Base-by-base conservation (phyloP, 2,113 vertebrate species). In the Saiga tatarica region DNA sequence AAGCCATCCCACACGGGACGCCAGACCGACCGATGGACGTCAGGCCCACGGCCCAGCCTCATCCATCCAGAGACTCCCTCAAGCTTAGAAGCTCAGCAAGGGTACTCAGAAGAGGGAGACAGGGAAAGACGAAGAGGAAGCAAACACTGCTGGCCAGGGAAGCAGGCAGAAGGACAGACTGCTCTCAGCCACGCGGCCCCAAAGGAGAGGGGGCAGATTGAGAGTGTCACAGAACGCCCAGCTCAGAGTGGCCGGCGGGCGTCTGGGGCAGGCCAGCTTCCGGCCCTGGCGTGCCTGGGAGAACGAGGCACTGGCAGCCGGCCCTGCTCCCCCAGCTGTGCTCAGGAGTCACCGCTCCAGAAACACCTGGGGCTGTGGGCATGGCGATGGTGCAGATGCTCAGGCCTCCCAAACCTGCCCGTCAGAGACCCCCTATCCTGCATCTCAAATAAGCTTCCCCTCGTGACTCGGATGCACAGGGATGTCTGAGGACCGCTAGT, bases 71-170 rank as follows among this genome's bases (percentile, higher is more conserved):
- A 95, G 33, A 28, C 9, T 14, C 36, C 14, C 23, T 45, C 26
- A 81, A 45, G 36, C 60, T 85, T 15, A 84, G 62, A 89, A 55
- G 59, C 52, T 64, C 78, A 91, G 28, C 87, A 55, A 90, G 21
- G 30, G 47, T 45, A 87, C n/a, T 89, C 79, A 81, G 50, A 84
- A 78, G 11, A 11, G 25, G 2, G 26, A 16, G 12, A 50, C 36
- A 9, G 59, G 42, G 47, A 52, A 83, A 55, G 74, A 55, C 36
- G 78, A 19, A 15, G 30, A 84, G 26, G 36, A 71, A 26, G 23
- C 19, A 1, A n/a, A 30, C 1, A 33, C 33, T 36, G 57, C 47
- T 1, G 39, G 71, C 36, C 67, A 62, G 0, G 55, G 50, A 59
- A 42, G 52, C 39, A 36, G 67, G 36, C 7, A 78, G 67, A 45